phyloP scores from a whole-genome alignment of 2,888 invertebrate species.

The Nomada goodeniana region DNA sequence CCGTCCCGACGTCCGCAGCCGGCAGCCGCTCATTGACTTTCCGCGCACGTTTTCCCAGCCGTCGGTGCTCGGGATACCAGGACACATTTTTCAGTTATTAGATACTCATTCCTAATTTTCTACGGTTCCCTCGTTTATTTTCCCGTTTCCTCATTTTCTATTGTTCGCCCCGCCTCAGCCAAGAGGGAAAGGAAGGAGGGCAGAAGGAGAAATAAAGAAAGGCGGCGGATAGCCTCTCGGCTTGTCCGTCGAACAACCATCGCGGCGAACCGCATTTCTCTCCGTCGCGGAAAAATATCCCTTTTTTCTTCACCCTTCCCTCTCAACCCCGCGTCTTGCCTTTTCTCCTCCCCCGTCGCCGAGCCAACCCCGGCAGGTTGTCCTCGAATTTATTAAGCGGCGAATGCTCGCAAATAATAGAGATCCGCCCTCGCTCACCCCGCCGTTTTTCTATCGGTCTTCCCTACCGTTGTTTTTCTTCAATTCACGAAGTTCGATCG shows the following conservation, averaged over 20 bases:
- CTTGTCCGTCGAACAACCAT: slow-evolving; percentile 12
- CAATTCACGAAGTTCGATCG: background rate
- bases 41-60: slow-evolving; percentile 67
- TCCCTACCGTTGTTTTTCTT: background rate
- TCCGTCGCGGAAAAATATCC: slow-evolving; percentile 13
- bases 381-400: slow-evolving; percentile 27
- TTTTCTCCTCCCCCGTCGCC: background rate
- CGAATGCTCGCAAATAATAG: slow-evolving; percentile 1
- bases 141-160: slow-evolving; percentile 61
- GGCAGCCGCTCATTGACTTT: slow-evolving; percentile 66
- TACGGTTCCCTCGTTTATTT: slow-evolving; percentile 63
- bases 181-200: background rate
- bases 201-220: background rate
- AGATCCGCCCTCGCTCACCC: background rate
- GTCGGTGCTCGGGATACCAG: slow-evolving; percentile 60
- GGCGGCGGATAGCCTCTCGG: slow-evolving; percentile 4
- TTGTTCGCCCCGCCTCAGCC: slow-evolving; percentile 33
- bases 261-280: slow-evolving; percentile 12
- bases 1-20: slow-evolving; percentile 59
- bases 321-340: no score
- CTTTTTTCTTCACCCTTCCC: background rate
- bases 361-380: no score
- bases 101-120: slow-evolving; percentile 77
- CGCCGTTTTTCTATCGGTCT: background rate
- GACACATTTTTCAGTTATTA: slow-evolving; percentile 77